Conservation (phyloP, 2,113 vertebrate genomes). For the Phylloscopus trochiloides region DNA sequence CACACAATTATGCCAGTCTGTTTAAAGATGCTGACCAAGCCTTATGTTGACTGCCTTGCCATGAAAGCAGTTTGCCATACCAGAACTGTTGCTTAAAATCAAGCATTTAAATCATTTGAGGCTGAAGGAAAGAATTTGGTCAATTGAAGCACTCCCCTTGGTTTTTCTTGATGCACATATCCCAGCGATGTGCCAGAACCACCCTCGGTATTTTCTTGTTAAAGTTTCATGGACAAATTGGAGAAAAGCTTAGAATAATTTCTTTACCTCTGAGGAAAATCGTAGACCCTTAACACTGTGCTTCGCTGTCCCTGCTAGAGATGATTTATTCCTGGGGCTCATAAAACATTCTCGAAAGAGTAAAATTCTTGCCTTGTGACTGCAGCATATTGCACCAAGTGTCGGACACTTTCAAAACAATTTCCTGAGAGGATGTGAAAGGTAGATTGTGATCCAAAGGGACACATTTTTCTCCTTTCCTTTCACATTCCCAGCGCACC, state of each 20-base stretch:
- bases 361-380: conserved; percentile 35
- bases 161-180: not conserved
- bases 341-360: conserved; percentile 55
- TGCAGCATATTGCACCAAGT: conserved; percentile 42
- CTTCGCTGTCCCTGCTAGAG: conserved; percentile 21
- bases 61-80: not conserved
- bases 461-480: conserved; percentile 61
- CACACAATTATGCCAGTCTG: not conserved
- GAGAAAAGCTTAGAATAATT: conserved; percentile 41
- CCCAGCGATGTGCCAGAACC: accelerated
- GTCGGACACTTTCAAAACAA: conserved; percentile 19
- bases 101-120: conserved; percentile 36
- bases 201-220: not conserved
- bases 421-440: conserved; percentile 54
- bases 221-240: conserved; percentile 36
- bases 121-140: not conserved
- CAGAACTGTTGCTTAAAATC: conserved; percentile 11
- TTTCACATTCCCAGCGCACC: conserved; percentile 20
- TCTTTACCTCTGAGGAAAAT: conserved; percentile 28
- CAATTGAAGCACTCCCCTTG: not conserved
- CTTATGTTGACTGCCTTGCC: not conserved
- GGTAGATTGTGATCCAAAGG: conserved; percentile 37
- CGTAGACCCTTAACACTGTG: conserved; percentile 18
- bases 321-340: conserved; percentile 38
- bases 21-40: not conserved